A percentile compares a stretch with the other conserved stretches of the same genome.
phyloP scores from a whole-genome alignment of 2,113 vertebrate species.

The Python bivittatus region DNA sequence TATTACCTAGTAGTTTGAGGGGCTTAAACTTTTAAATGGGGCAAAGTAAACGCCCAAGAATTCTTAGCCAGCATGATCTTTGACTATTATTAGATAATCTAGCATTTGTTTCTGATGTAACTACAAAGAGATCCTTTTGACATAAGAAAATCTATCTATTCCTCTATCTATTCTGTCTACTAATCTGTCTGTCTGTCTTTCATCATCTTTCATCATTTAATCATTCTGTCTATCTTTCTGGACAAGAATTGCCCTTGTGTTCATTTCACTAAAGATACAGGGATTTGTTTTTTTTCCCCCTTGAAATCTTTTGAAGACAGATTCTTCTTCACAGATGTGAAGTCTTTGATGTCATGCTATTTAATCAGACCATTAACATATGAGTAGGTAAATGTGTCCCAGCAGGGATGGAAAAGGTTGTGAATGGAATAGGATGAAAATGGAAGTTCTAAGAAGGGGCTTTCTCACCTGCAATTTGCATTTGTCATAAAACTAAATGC shows the following conservation, averaged over 20 bases:
- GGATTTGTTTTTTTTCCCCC: neutral
- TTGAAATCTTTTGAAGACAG: constrained; percentile 23
- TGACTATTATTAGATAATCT: neutral
- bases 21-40: neutral
- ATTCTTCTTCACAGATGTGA: neutral
- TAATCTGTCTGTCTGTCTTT: neutral
- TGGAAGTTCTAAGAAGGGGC: neutral
- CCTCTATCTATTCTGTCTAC: neutral
- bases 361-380: constrained; percentile 31
- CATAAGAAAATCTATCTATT: neutral
- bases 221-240: neutral
- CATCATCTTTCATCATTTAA: too few species aligned
- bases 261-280: neutral
- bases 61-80: neutral
- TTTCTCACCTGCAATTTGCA: neutral
- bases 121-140: neutral
- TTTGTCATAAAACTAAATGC: neutral
- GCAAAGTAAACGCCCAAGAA: neutral
- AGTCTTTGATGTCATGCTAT: constrained; percentile 25
- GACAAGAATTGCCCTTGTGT: constrained; percentile 23
- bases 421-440: neutral
- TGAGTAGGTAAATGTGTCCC: neutral
- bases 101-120: neutral
- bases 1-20: neutral
- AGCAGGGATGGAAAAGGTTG: neutral